Evolutionary conservation across 1,140 invertebrate species (phyloP).

Genomic region (Euglossa dilemma): DNA sequence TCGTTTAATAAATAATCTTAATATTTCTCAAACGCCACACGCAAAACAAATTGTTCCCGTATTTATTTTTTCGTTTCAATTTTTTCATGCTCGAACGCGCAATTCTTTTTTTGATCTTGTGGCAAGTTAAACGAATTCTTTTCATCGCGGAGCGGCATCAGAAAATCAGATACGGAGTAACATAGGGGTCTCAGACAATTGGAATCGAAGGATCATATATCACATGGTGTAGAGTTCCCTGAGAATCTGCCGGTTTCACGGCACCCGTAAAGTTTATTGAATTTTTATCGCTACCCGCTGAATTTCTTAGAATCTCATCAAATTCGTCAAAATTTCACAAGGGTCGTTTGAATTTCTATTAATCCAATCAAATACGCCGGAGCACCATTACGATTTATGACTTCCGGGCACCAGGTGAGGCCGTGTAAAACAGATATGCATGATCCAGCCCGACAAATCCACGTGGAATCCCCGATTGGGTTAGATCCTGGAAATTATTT

Average conservation of each 20-base stretch:
- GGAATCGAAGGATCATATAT: not conserved
- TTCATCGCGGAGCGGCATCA: rapidly evolving
- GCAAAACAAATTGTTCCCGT: not conserved
- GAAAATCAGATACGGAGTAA: not conserved
- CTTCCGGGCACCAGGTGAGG: not conserved
- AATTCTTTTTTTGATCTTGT: not conserved
- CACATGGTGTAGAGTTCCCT: not conserved
- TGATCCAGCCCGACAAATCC: no score
- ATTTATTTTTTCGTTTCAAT: not conserved
- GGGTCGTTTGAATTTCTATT: not conserved
- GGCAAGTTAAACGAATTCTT: not conserved
- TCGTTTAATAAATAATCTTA: not conserved
- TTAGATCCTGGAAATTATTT: not conserved
- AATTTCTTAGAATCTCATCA: not conserved
- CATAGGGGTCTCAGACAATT: not conserved
- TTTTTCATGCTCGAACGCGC: not conserved
- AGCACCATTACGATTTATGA: not conserved
- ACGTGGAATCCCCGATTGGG: not conserved
- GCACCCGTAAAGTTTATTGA: not conserved
- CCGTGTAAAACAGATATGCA: no score
- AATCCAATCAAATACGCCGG: not conserved
- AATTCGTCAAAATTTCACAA: not conserved
- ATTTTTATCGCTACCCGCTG: not conserved
- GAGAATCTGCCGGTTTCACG: not conserved
- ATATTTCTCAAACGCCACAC: not conserved